Evolutionary conservation across 2,888 invertebrate genomes (phyloP).

Genomic region (Agrotis puta): DNA sequence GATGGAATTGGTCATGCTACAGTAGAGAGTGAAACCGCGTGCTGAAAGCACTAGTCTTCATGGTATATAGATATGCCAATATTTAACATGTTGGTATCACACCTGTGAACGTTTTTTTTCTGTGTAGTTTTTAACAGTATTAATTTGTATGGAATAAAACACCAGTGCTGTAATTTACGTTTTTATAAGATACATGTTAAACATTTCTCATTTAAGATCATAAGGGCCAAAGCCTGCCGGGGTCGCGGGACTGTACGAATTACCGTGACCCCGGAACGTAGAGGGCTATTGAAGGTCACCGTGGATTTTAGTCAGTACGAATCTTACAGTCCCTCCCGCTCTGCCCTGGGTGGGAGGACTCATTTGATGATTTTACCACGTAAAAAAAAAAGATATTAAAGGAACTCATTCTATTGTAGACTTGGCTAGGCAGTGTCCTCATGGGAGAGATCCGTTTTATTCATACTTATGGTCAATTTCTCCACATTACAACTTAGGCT

Average conservation of each 20-base stretch:
- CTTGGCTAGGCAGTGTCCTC: conserved; percentile 10
- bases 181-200: conserved; percentile 23
- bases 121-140: conserved; percentile 49
- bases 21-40: background rate
- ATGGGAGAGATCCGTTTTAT: conserved; percentile 18
- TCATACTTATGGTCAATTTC: conserved; percentile 65
- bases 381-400: too few relatives aligned
- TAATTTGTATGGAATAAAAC: conserved; percentile 47
- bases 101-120: conserved; percentile 1
- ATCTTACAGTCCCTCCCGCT: too few relatives aligned
- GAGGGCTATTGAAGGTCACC: too few relatives aligned
- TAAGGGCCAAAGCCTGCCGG: too few relatives aligned
- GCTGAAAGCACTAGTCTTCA: background rate
- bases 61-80: conserved; percentile 15
- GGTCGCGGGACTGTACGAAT: too few relatives aligned
- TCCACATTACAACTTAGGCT: conserved; percentile 65
- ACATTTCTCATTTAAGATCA: conserved; percentile 8
- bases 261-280: too few relatives aligned
- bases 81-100: conserved; percentile 17
- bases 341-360: too few relatives aligned
- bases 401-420: conserved; percentile 20
- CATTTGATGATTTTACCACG: too few relatives aligned
- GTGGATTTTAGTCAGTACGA: too few relatives aligned
- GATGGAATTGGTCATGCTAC: background rate
- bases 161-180: conserved; percentile 29